Evolutionary conservation across 1,140 invertebrate species (phyloP), one percentile per base, ranked within the genome.

Genomic region (Hormaphis cornu): DNA sequence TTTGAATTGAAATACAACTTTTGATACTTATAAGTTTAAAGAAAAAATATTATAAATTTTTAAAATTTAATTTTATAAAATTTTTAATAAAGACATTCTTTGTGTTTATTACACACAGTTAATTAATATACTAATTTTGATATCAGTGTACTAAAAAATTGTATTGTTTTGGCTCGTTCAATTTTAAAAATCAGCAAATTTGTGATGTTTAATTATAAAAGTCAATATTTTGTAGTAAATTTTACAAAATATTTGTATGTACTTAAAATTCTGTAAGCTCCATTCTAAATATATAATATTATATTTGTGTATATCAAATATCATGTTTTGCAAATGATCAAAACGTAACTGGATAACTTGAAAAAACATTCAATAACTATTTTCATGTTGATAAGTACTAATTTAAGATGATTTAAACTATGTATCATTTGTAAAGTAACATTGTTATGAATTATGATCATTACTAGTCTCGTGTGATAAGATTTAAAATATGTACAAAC

Each of bases 391-490:
- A n/a, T n/a, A n/a, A 33, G 48, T 48, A 37, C 20, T 42, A n/a
- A n/a, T 42, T 12, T 42, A n/a, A 2, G 2, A 16, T 14, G 24
- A 24, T 37, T 56, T 37, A 8, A 16, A 56, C 20, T 54, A 33
- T 56, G 20, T 56, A 66, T 33, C n/a, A 48, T 66, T 33, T 66
- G 24, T 66, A 66, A 66, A 50, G 44, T 63, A 12, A 50, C 48
- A 46, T 33, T n/a, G n/a, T n/a, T n/a, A n/a, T 20, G 48, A 30
- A 48, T 35, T 37, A 63, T 63, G 28, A 30, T 48, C 26, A 66
- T 48, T 66, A 42, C 59, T 66, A 66, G 59, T 66, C 59, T 48
- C 16, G 59, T 48, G 42, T 66, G 42, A 66, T 66, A n/a, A 66
- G 59, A 66, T 48, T 35, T 20, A 48, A 33, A 46, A 44, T 24